Evolutionary conservation across 1,140 invertebrate genomes (phyloP).

Genomic region (Portunus trituberculatus): DNA sequence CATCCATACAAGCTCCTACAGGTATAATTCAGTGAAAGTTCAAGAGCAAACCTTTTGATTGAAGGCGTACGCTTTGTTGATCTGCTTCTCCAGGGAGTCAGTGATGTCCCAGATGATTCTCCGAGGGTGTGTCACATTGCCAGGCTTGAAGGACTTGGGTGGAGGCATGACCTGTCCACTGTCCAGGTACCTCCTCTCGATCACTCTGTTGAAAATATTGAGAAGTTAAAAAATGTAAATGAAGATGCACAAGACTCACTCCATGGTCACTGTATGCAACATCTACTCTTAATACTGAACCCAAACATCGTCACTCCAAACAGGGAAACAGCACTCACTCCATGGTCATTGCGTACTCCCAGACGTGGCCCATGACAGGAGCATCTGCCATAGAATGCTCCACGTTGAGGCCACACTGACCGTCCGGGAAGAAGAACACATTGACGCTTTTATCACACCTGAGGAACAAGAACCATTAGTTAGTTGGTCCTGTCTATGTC

Average conservation of each 20-base stretch:
- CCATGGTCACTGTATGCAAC: too few relatives aligned
- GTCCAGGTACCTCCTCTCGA: constrained; percentile 80
- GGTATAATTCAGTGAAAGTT: too few relatives aligned
- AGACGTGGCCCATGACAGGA: constrained; percentile 83
- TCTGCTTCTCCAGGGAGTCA: constrained; percentile 78
- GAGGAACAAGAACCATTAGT: constrained; percentile 80
- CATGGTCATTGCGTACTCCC: constrained; percentile 82
- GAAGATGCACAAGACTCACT: too few relatives aligned
- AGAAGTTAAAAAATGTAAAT: not conserved
- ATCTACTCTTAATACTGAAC: too few relatives aligned
- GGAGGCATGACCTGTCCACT: constrained; percentile 80
- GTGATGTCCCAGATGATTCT: constrained; percentile 80
- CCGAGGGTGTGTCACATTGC: constrained; percentile 78
- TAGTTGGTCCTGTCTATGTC: constrained; percentile 84
- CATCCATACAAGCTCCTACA: too few relatives aligned
- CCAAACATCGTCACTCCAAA: too few relatives aligned
- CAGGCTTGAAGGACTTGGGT: constrained; percentile 79
- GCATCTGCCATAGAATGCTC: constrained; percentile 84
- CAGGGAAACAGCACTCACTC: constrained; percentile 80
- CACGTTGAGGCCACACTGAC: constrained; percentile 83
- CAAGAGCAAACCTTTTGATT: constrained; percentile 78
- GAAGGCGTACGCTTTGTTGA: constrained; percentile 79
- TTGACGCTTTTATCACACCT: constrained; percentile 82
- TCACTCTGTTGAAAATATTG: constrained; percentile 78
- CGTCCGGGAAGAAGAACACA: constrained; percentile 81